Conservation (phyloP, 1,140 invertebrate species). For the Drosophila sp. region DNA sequence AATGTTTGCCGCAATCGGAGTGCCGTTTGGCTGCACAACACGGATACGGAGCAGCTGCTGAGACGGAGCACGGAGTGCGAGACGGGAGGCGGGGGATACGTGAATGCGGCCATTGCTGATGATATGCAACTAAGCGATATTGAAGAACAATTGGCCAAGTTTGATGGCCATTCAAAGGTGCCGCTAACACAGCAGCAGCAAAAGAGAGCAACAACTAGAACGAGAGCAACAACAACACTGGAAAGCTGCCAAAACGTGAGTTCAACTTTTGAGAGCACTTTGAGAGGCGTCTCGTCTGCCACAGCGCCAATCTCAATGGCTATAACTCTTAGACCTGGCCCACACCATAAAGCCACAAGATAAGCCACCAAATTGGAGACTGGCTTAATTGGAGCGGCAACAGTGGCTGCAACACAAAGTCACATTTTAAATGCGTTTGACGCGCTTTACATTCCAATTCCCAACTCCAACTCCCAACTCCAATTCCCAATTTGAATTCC, state of each 20-base stretch:
- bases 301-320: constrained; percentile 52
- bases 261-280: constrained; percentile 37
- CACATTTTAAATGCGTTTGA: constrained; percentile 68
- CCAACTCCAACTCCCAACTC: too few species aligned
- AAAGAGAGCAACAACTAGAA: constrained; percentile 19
- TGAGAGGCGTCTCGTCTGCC: constrained; percentile 22
- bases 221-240: constrained; percentile 42
- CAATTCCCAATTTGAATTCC: constrained; percentile 41
- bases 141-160: constrained; percentile 81
- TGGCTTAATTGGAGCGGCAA: constrained; percentile 31
- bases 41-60: constrained; percentile 63
- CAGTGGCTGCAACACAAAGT: constrained; percentile 1
- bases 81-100: constrained; percentile 33
- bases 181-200: constrained; percentile 40
- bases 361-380: constrained; percentile 35
- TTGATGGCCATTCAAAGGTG: constrained; percentile 71
- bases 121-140: constrained; percentile 83
- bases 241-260: constrained; percentile 52
- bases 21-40: constrained; percentile 74
- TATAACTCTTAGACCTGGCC: constrained; percentile 52
- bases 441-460: constrained; percentile 64
- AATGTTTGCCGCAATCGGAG: constrained; percentile 77
- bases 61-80: constrained; percentile 1
- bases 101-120: constrained; percentile 68
- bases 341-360: constrained; percentile 4